These are phyloP conservation scores for Drosophila pallidifrons DNA, from an alignment of 1,140 invertebrate genomes.

Conservation along the genomic window DNA sequence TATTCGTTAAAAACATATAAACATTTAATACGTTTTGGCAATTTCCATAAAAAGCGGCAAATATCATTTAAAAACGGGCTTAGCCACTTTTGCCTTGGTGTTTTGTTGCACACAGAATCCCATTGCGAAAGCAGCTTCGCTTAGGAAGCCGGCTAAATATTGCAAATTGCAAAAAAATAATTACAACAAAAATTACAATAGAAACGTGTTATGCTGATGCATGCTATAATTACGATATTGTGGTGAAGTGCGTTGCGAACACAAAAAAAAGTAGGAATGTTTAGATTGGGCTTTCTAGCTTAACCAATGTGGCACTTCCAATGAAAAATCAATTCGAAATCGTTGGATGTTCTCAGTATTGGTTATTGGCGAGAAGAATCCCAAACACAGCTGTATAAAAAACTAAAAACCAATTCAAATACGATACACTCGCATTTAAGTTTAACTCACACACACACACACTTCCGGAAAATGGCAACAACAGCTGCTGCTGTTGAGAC, in stretches of 20 bases:
- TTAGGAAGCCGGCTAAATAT: constrained; percentile 30
- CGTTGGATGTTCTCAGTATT: constrained; percentile 84
- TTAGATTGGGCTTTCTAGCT: constrained; percentile 68
- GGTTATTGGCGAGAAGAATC: constrained; percentile 78
- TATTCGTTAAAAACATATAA: not conserved
- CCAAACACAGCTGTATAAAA: constrained; percentile 60
- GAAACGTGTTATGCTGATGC: constrained; percentile 38
- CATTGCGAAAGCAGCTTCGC: constrained; percentile 48
- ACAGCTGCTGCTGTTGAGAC: constrained; percentile 8
- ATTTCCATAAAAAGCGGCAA: not conserved
- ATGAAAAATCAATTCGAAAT: constrained; percentile 76
- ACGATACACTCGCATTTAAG: constrained; percentile 8
- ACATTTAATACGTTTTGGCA: not conserved
- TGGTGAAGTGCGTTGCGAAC: constrained; percentile 38
- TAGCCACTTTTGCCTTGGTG: constrained; percentile 64
- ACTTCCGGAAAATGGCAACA: constrained; percentile 42
- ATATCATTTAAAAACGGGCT: constrained; percentile 15
- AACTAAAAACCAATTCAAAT: constrained; percentile 22
- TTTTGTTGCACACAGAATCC: constrained; percentile 57
- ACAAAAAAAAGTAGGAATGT: not conserved
- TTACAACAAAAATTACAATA: constrained; percentile 12
- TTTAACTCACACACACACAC: constrained; percentile 15
- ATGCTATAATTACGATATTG: constrained; percentile 38
- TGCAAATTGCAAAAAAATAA: constrained; percentile 33
- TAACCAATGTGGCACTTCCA: constrained; percentile 83